Conservation (phyloP, 2,797 vertebrate genomes). For the Squalus acanthias region DNA sequence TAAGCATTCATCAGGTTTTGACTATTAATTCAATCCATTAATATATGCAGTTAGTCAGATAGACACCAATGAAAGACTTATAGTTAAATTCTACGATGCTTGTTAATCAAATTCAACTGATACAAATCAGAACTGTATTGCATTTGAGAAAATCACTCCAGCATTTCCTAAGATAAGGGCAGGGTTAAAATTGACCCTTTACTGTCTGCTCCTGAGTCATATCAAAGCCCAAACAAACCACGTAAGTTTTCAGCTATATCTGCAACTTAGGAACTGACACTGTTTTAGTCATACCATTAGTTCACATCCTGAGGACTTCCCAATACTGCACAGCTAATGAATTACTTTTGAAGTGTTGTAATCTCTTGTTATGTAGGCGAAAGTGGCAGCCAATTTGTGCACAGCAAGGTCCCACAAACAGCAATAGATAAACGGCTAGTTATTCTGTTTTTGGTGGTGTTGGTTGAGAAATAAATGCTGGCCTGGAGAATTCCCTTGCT, state of each 20-base stretch:
- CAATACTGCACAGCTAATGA: neutral
- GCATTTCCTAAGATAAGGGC: neutral
- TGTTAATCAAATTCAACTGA: neutral
- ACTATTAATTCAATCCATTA: constrained; percentile 5
- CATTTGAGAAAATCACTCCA: no score
- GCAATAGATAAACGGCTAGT: neutral
- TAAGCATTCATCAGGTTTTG: neutral
- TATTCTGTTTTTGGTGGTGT: neutral
- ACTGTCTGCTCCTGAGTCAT: neutral
- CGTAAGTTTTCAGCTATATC: neutral
- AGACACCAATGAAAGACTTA: neutral
- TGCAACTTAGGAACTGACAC: neutral
- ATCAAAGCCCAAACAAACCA: neutral
- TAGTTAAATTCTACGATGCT: neutral
- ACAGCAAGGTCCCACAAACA: neutral
- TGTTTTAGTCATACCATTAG: neutral
- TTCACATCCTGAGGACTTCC: neutral
- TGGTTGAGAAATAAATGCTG: neutral
- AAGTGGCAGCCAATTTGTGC: neutral
- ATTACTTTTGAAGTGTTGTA: neutral
- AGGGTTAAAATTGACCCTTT: neutral
- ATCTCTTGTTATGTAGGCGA: neutral
- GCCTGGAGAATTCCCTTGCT: neutral
- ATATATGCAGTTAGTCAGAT: neutral
- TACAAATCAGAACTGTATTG: neutral